These are phyloP conservation scores for Disparrhopalites patrizii DNA, from an alignment of 2,888 invertebrate genomes.

Conservation along the genomic window DNA sequence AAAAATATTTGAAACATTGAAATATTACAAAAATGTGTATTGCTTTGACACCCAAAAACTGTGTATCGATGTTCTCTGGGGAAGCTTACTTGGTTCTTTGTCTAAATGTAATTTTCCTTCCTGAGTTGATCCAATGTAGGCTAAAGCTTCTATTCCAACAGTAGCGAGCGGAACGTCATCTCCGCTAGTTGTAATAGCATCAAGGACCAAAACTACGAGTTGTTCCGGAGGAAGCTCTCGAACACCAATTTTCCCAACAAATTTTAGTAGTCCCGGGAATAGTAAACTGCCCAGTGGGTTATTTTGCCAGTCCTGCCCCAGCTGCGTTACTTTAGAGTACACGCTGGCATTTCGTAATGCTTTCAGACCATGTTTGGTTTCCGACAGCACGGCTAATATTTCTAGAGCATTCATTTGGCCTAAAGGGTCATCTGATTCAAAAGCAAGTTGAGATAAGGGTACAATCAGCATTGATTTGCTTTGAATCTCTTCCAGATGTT, in stretches of 20 bases:
- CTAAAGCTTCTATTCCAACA: constrained; percentile 44
- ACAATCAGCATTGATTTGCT: constrained; percentile 30
- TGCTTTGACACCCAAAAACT: background rate
- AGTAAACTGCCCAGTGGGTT: constrained; percentile 34
- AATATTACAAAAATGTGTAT: background rate
- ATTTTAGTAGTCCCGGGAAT: constrained; percentile 45
- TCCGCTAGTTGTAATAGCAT: constrained; percentile 31
- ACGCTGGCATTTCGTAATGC: constrained; percentile 33
- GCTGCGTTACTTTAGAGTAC: constrained; percentile 33
- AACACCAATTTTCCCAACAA: constrained; percentile 44
- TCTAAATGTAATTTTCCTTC: constrained; percentile 42
- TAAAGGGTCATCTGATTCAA: constrained; percentile 40
- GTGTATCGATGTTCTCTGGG: background rate
- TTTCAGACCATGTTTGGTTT: constrained; percentile 66
- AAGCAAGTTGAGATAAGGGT: constrained; percentile 34
- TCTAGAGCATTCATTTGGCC: constrained; percentile 73
- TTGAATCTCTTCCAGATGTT: constrained; percentile 36
- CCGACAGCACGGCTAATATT: constrained; percentile 66
- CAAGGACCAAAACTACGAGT: constrained; percentile 37
- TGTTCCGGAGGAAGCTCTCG: constrained; percentile 38
- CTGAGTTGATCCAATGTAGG: constrained; percentile 41
- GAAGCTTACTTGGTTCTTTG: constrained; percentile 31
- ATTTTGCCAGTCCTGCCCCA: constrained; percentile 38
- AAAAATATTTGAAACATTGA: background rate
- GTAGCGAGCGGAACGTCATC: constrained; percentile 36